These are phyloP conservation scores for Heliconius erato DNA, from an alignment of 2,888 invertebrate genomes.

Conservation along the genomic window DNA sequence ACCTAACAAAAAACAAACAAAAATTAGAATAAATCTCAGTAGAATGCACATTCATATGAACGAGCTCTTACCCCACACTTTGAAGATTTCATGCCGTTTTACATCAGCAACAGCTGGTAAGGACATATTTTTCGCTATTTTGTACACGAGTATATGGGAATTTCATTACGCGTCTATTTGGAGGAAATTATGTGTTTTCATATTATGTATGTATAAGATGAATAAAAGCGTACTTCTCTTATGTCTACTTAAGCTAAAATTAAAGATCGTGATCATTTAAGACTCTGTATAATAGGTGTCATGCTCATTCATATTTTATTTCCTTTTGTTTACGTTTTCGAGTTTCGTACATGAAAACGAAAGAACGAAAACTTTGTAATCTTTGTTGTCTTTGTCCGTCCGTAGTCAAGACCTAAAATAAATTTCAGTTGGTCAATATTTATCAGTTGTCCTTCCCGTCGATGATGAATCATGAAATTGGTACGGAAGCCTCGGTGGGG, in stretches of 20 bases:
- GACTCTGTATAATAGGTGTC: too few relatives aligned
- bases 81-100: constrained; percentile 39
- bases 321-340: too few relatives aligned
- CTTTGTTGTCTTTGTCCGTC: too few relatives aligned
- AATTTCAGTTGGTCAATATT: too few relatives aligned
- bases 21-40: constrained; percentile 6
- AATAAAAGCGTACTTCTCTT: neutral
- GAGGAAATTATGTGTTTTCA: constrained; percentile 18
- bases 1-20: too few relatives aligned
- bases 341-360: neutral
- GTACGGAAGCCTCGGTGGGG: too few relatives aligned
- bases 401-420: too few relatives aligned
- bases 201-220: neutral
- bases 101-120: constrained; percentile 33
- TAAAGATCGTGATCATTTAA: too few relatives aligned
- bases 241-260: neutral
- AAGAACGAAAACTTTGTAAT: too few relatives aligned
- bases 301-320: too few relatives aligned
- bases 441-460: too few relatives aligned
- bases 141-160: constrained; percentile 27
- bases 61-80: constrained; percentile 20
- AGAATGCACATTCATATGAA: constrained; percentile 2
- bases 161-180: constrained; percentile 38
- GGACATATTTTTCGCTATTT: constrained; percentile 38
- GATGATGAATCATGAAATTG: too few relatives aligned